A percentile compares a stretch with the other conserved stretches of the same genome.
Conservation (phyloP, 2,888 invertebrate species). For the Eubasilissa splendida region DNA sequence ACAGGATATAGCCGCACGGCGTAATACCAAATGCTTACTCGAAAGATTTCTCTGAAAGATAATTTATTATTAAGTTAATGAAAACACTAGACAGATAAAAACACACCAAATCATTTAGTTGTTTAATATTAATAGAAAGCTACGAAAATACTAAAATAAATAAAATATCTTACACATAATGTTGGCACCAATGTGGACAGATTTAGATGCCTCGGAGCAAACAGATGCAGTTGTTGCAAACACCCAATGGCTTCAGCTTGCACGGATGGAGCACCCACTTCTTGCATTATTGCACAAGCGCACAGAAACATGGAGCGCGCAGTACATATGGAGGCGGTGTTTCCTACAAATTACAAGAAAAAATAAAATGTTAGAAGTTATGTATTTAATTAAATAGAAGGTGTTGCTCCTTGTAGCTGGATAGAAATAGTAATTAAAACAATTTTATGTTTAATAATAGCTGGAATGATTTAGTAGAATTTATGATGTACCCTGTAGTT, state of each 20-base stretch:
- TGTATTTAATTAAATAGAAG: no score
- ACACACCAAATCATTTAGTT: no score
- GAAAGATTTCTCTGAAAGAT: constrained; percentile 82
- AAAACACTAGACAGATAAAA: no score
- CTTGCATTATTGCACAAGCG: constrained; percentile 94
- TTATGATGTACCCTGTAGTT: constrained; percentile 83
- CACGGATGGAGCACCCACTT: constrained; percentile 91
- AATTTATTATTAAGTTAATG: no score
- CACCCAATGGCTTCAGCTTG: constrained; percentile 97
- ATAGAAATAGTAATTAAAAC: no score
- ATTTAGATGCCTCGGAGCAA: constrained; percentile 96
- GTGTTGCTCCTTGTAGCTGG: no score
- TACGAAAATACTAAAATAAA: neutral
- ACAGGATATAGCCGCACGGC: constrained; percentile 96
- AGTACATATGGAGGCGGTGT: constrained; percentile 56
- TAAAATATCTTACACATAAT: constrained; percentile 79
- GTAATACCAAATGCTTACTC: constrained; percentile 90
- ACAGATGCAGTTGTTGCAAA: constrained; percentile 97
- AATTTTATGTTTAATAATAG: no score
- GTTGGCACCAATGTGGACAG: constrained; percentile 93
- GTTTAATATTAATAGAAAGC: neutral
- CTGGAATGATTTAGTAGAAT: neutral
- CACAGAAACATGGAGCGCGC: constrained; percentile 80
- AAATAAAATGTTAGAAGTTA: no score
- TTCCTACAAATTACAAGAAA: constrained; percentile 43